phyloP scores from a whole-genome alignment of 2,797 vertebrate species.

The Sparidentex hasta region DNA sequence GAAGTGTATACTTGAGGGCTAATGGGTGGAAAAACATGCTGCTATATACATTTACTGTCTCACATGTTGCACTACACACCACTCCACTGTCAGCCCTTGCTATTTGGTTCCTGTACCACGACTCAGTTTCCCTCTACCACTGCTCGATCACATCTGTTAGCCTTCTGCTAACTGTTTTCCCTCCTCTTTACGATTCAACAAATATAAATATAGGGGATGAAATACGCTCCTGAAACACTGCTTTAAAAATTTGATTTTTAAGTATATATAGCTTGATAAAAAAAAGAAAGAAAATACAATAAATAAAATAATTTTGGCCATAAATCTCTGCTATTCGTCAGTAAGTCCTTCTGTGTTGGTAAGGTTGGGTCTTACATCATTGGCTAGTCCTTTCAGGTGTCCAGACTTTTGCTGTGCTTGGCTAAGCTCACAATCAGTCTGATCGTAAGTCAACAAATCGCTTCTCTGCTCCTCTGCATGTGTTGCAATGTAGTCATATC shows the following conservation, averaged over 20 bases:
- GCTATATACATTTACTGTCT: slow-evolving; percentile 81
- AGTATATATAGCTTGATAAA: slow-evolving; percentile 77
- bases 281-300: slow-evolving; percentile 76
- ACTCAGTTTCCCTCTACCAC: slow-evolving; percentile 48
- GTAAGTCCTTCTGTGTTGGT: slow-evolving; percentile 58
- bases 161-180: slow-evolving; percentile 51
- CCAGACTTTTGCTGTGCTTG: slow-evolving; percentile 55
- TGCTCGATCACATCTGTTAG: slow-evolving; percentile 36
- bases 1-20: slow-evolving; percentile 53
- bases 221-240: slow-evolving; percentile 66
- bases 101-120: slow-evolving; percentile 66
- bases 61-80: slow-evolving; percentile 48
- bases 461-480: slow-evolving; percentile 17
- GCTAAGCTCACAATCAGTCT: slow-evolving; percentile 52
- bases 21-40: slow-evolving; percentile 78
- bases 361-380: slow-evolving; percentile 52
- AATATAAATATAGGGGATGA: slow-evolving; percentile 81
- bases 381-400: slow-evolving; percentile 66
- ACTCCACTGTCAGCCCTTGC: slow-evolving; percentile 55
- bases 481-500: slow-evolving; percentile 30
- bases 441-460: slow-evolving; percentile 28
- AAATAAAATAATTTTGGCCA: slow-evolving; percentile 84
- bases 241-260: slow-evolving; percentile 68
- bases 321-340: slow-evolving; percentile 77
- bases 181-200: slow-evolving; percentile 65